A percentile compares a stretch with the other conserved stretches of the same genome.
These are phyloP conservation scores for Epizoanthus ramosus DNA, from an alignment of 92 coral and sea anemone species.

Conservation along the genomic window DNA sequence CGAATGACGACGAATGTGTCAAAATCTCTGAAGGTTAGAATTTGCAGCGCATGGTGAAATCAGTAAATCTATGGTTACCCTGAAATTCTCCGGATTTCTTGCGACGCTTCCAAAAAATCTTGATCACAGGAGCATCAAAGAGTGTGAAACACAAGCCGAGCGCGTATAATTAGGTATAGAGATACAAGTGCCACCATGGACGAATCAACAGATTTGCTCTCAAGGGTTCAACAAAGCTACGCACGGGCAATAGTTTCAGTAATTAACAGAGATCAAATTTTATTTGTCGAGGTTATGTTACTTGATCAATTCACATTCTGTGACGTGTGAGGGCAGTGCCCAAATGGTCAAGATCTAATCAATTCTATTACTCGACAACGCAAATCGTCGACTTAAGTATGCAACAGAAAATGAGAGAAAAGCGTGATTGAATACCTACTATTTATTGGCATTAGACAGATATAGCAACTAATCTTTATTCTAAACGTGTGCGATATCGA, in stretches of 20 bases:
- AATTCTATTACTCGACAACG: no score
- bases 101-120: neutral
- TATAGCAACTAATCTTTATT: no score
- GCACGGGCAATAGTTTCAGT: neutral
- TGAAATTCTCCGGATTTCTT: neutral
- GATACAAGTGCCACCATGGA: neutral
- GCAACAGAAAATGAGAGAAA: no score
- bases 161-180: neutral
- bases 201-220: neutral
- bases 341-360: neutral
- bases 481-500: no score
- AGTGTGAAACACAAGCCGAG: neutral
- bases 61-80: neutral
- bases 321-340: constrained; percentile 18
- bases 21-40: no score
- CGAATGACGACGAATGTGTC: no score
- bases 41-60: neutral
- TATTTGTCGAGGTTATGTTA: neutral
- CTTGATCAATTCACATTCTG: neutral
- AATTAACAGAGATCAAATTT: neutral
- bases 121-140: neutral
- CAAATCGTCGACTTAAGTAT: no score
- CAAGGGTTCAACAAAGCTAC: neutral
- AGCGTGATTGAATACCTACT: no score
- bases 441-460: no score